Evolutionary conservation across 1,140 invertebrate species (phyloP), one percentile per base, ranked within the genome.

Genomic region (Oryctes rhinoceros): DNA sequence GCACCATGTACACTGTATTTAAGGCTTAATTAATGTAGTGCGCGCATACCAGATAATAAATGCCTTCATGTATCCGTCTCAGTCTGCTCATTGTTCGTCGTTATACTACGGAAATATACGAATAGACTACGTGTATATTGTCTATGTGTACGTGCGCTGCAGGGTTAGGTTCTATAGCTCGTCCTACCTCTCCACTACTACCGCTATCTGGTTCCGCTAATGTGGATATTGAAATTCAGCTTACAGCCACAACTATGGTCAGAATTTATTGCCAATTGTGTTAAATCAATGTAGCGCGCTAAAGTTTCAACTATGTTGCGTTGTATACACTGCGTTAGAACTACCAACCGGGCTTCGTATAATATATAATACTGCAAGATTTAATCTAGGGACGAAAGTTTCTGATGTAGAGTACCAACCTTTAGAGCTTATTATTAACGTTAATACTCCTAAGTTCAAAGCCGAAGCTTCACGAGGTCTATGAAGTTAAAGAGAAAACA

Each of bases 21-120:
- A 71, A 71, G 65, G 65, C 65, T 37, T 71, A 71, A 71, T 71
- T 71, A 71, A 71, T 71, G 65, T 71, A 71, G 65, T 71, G 65
- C 35, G 20, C 65, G 65, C 65, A 30, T 71, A 71, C 20, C 65
- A 71, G 20, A 71, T 71, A 71, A 71, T 71, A 71, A 37, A 71
- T 71, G 65, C 65, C 20, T 71, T 37, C 65, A 37, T 71, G 20
- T 71, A 35, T 37, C 65, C 35, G 65, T 71, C 53, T 59, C 53
- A 59, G 65, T 37, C 24, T 24, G 65, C 20, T 71, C 24, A 30
- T 71, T 71, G 24, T 37, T 71, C 18, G 65, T 71, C 53, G 53
- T 59, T 59, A 59, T 59, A 18, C 13, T 59, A 59, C 15, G 53
- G 53, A 59, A 59, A 59, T 59, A 59, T 18, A 59, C 53, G 53